A percentile compares a stretch with the other conserved stretches of the same genome.
Conservation (phyloP, 2,113 vertebrate species). For the Eulemur macaco region DNA sequence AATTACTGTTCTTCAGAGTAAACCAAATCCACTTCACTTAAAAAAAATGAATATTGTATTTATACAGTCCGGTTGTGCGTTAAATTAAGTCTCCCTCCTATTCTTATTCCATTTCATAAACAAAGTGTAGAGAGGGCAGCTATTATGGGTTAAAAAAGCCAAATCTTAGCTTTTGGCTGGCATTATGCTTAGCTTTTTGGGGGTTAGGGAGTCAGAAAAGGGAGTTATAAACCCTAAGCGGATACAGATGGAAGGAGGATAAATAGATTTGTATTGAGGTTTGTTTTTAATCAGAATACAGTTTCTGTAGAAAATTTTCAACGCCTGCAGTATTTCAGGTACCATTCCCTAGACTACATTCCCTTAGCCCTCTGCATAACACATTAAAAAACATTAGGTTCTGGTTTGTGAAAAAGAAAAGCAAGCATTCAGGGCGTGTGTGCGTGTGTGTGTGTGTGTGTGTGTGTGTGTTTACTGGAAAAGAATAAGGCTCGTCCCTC, state of each 20-base stretch:
- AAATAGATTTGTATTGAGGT: conserved; percentile 38
- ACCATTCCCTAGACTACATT: not conserved
- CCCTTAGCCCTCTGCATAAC: not conserved
- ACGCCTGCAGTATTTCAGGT: conserved; percentile 50
- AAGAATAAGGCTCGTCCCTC: not conserved
- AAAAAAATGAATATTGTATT: conserved; percentile 85
- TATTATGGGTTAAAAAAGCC: conserved; percentile 37
- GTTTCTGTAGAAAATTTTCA: conserved; percentile 40
- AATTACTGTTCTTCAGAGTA: conserved; percentile 85
- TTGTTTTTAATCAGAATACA: conserved; percentile 56
- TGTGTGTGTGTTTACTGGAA: not conserved
- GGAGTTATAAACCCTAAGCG: not conserved
- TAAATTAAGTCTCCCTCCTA: conserved; percentile 62
- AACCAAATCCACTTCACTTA: conserved; percentile 83
- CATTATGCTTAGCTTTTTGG: conserved; percentile 49
- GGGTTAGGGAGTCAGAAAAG: not conserved
- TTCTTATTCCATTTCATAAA: conserved; percentile 71
- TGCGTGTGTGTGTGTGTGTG: not conserved
- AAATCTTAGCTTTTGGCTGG: conserved; percentile 13
- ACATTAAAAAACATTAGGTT: conserved; percentile 36
- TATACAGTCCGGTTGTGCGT: conserved; percentile 81
- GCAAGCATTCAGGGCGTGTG: not conserved
- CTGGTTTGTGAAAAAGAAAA: conserved; percentile 54
- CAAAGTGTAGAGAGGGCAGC: conserved; percentile 60
- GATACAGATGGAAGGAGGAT: conserved; percentile 26